Evolutionary conservation across 1,140 invertebrate species (phyloP), one percentile per base, ranked within the genome.

Genomic region (Brachionus manjavacas): DNA sequence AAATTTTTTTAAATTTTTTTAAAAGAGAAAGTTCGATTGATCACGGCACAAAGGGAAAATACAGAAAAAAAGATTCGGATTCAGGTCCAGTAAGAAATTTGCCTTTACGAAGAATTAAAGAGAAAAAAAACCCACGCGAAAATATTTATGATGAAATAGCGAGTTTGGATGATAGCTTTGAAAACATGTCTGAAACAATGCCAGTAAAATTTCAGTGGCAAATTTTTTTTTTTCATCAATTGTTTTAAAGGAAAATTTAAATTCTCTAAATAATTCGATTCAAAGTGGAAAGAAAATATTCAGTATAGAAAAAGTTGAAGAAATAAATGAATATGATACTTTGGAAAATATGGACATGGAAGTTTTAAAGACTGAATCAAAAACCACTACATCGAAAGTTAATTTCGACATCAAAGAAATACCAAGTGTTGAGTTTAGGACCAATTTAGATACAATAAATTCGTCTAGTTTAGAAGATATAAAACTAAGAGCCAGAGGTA

Each of bases 61-160:
- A 72, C 41, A 72, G 66, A 70, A 70, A 72, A 72, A 72, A 41
- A 41, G 31, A 72, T 20, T 8, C 3, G 31, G 31, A 39, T 6
- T 46, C 14, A n/a, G 8, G 14, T 23, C 31, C 8, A 74, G 20
- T 14, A 41, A 74, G 12, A 41, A 74, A 74, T 23, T 46, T 41
- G 20, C 66, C 66, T 14, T 31, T 31, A 8, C 14, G 70, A 74
- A 46, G 39, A 74, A 74, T 74, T 20, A 74, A 14, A 74, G 31
- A 72, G 4, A 72, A 72, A n/a, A 31, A 46, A 25, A 60, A 1
- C 9, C 11, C 41, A 31, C 1, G 41, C 23, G 72, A 76, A 49
- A 76, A 35, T 23, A 76, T 76, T 76, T 76, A 76, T 46, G 72
- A 76, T 25, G 72, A 76, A 76, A 76, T 76, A 2, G 43, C 23